phyloP scores from a whole-genome alignment of 2,797 vertebrate species.

The Hephaestus fuliginosus region DNA sequence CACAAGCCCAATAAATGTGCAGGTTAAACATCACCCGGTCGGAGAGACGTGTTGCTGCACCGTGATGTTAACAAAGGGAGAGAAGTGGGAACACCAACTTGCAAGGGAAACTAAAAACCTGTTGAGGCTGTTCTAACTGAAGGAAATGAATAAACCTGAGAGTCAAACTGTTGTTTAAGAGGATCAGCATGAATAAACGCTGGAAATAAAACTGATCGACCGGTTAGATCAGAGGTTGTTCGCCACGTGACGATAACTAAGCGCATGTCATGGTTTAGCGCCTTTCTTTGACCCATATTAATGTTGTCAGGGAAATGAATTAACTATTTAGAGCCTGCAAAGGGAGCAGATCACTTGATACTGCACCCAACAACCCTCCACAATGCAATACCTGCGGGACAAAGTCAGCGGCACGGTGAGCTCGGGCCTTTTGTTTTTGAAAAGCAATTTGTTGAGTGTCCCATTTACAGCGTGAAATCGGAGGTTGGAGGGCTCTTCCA shows the following conservation, averaged over 20 bases:
- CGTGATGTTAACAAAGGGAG: background rate
- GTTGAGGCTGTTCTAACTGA: background rate
- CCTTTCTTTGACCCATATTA: conserved; percentile 22
- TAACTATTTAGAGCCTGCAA: conserved; percentile 61
- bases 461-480: conserved; percentile 44
- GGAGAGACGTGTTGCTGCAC: background rate
- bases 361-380: conserved; percentile 30
- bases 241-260: background rate
- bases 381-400: conserved; percentile 42
- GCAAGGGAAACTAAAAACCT: background rate
- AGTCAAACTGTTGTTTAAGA: background rate
- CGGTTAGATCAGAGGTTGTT: background rate
- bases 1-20: background rate
- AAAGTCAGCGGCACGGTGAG: conserved; percentile 3
- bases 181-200: background rate
- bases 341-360: conserved; percentile 37
- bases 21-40: background rate
- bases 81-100: background rate
- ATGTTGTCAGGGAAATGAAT: conserved; percentile 44
- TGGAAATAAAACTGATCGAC: background rate
- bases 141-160: background rate
- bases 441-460: conserved; percentile 37
- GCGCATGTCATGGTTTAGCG: background rate
- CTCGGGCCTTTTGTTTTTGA: conserved; percentile 31
- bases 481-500: conserved; percentile 32